Evolutionary conservation across 2,888 invertebrate species (phyloP).

Genomic region (Stramonita haemastoma): DNA sequence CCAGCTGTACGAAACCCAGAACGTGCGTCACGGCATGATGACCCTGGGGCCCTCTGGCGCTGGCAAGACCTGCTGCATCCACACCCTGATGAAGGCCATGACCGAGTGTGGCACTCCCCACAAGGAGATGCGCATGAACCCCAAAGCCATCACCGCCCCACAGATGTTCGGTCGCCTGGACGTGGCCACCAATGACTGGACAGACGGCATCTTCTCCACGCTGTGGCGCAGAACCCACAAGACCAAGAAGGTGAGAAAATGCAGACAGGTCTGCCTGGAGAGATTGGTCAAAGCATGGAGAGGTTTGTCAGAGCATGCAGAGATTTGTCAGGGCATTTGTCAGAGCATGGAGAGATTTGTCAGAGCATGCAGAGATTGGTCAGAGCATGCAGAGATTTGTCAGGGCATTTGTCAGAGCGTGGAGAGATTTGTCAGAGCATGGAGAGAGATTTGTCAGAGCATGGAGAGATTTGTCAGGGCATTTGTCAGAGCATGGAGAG

Average conservation of each 20-base stretch:
- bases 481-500: too few species aligned
- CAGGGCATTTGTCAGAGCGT: too few species aligned
- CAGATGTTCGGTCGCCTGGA: slow-evolving; percentile 98
- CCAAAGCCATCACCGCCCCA: slow-evolving; percentile 96
- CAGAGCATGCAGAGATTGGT: too few species aligned
- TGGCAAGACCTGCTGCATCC: slow-evolving; percentile 91
- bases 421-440: too few species aligned
- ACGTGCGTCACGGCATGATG: slow-evolving; percentile 79
- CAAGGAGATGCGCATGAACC: slow-evolving; percentile 98
- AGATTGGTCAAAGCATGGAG: too few species aligned
- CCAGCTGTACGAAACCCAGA: slow-evolving; percentile 83
- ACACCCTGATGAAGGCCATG: slow-evolving; percentile 92
- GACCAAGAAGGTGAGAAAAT: slow-evolving; percentile 83
- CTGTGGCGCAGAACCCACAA: slow-evolving; percentile 97
- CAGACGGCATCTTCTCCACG: slow-evolving; percentile 97
- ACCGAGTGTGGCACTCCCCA: slow-evolving; percentile 90
- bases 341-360: too few species aligned
- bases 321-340: too few species aligned
- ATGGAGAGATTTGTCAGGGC: too few species aligned
- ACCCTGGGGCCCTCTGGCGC: slow-evolving; percentile 77
- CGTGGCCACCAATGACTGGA: slow-evolving; percentile 99
- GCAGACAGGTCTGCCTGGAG: too few species aligned
- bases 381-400: too few species aligned
- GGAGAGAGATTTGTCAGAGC: too few species aligned
- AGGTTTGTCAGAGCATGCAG: too few species aligned